Base-by-base conservation (phyloP, 2,888 invertebrate genomes). In the Drosophila diplacantha region DNA sequence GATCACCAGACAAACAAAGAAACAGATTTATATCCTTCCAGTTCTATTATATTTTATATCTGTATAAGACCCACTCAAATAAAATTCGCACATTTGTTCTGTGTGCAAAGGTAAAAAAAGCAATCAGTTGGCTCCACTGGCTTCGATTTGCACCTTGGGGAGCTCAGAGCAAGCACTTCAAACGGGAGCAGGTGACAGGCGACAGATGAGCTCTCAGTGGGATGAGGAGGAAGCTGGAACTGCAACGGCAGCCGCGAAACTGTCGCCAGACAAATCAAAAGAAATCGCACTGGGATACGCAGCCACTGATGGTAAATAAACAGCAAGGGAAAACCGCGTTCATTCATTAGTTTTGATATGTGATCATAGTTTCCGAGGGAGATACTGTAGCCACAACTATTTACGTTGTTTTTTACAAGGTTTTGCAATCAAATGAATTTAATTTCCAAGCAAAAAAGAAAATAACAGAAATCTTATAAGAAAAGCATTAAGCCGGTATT, bases 121-220 rank as follows among this genome's bases (percentile, higher is more conserved):
- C 66, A 68, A 66, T 66, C 69, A 53, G 52, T 41, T 29, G 46
- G 38, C 57, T 57, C 29, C 37, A 22, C 37, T 29, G 32, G 43
- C 37, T 41, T 20, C 51, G 69, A 60, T 51, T 51, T 37, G 69
- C 60, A 66, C 66, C 66, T 66, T 66, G 52, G 66, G 66, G 66
- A 68, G 69, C 52, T 49, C 32, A 26, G 12, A 31, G 29, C 35
- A 18, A 47, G 16, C 65, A 66, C 69, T 53, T 66, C 66, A 66
- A 67, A 77, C 78, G 67, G 75, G 64, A 78, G 73, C 81, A 74
- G 47, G 51, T 81, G 81, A 75, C 81, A 75, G 78, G 67, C 75
- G 81, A 72, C 72, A 72, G 65, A 69, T 72, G 72, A 57, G 41
- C 44, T 32, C 44, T 26, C 46, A 20, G 31, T 31, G 43, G 39